Percentiles rank a stretch among this genome's conserved stretches.
These are phyloP conservation scores for Pseudochirops corinnae DNA, from an alignment of 2,797 vertebrate genomes.

Conservation along the genomic window DNA sequence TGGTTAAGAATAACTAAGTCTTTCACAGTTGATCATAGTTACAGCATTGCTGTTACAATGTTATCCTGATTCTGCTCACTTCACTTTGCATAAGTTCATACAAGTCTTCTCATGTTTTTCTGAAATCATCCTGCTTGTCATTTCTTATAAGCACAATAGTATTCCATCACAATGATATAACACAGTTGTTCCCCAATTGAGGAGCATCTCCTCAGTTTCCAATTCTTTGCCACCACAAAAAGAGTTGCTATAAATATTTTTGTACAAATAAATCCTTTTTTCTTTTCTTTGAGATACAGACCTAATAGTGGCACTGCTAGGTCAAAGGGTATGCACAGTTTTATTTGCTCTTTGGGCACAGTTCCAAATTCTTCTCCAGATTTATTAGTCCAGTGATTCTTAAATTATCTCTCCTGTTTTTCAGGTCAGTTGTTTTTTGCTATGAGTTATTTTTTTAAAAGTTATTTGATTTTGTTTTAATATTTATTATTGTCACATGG, in stretches of 20 bases:
- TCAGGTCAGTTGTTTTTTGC: neutral
- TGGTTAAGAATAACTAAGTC: neutral
- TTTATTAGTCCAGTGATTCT: neutral
- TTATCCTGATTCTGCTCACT: neutral
- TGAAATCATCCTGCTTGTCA: neutral
- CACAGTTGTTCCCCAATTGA: neutral
- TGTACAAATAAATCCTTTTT: neutral
- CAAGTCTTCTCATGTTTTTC: neutral
- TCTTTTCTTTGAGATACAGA: neutral
- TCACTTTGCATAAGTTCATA: neutral
- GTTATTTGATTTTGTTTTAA: neutral
- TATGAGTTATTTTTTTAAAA: neutral
- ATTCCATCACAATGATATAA: neutral
- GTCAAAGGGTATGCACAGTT: neutral
- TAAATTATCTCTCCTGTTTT: neutral
- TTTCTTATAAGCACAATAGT: neutral
- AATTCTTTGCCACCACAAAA: neutral
- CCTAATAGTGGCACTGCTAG: neutral
- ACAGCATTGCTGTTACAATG: neutral
- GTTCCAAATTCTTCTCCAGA: neutral
- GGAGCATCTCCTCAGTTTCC: neutral
- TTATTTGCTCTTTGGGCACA: neutral
- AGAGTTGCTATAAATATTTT: neutral
- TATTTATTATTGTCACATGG: neutral
- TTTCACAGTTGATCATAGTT: neutral